phyloP scores from a whole-genome alignment of 37 sponge, comb jelly and placozoan species.

The Halichondria panicea region DNA sequence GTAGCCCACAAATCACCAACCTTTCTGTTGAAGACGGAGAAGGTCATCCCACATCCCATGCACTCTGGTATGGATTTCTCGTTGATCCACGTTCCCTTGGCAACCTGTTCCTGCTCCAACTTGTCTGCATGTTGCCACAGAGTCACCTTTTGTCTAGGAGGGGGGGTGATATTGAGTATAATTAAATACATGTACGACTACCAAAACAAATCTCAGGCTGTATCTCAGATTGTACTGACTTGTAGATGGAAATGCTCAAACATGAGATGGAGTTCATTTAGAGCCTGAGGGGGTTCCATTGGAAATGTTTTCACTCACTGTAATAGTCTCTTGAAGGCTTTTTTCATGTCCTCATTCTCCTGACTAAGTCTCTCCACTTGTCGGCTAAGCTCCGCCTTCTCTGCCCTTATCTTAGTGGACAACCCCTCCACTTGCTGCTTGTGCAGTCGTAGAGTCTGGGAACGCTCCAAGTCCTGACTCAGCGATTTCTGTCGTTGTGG shows the following conservation, averaged over 20 bases:
- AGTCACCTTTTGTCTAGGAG: conserved; percentile 75
- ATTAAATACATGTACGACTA: not conserved
- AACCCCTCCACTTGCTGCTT: conserved; percentile 28
- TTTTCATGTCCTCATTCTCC: conserved; percentile 76
- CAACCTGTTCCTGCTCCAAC: conserved; percentile 64
- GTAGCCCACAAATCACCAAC: conserved; percentile 11
- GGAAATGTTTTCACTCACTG: conserved; percentile 33
- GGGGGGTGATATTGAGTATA: not conserved
- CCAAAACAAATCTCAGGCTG: too few species aligned
- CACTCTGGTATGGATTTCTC: conserved; percentile 45
- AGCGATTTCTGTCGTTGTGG: conserved; percentile 21
- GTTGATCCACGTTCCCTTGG: conserved; percentile 57
- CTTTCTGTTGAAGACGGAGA: conserved; percentile 55
- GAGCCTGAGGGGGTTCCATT: not conserved
- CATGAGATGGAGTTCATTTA: not conserved
- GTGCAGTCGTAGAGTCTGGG: conserved; percentile 39
- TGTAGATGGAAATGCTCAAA: not conserved
- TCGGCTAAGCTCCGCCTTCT: conserved; percentile 31
- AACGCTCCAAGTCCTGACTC: conserved; percentile 65
- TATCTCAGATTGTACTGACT: not conserved
- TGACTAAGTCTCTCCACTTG: conserved; percentile 5
- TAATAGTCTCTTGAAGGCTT: conserved; percentile 58
- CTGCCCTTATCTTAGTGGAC: too few species aligned
- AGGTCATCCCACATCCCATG: conserved; percentile 50
- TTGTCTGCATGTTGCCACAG: conserved; percentile 83